These are phyloP conservation scores for Lottia gigantea DNA, from an alignment of 2,888 invertebrate genomes.

Conservation along the genomic window DNA sequence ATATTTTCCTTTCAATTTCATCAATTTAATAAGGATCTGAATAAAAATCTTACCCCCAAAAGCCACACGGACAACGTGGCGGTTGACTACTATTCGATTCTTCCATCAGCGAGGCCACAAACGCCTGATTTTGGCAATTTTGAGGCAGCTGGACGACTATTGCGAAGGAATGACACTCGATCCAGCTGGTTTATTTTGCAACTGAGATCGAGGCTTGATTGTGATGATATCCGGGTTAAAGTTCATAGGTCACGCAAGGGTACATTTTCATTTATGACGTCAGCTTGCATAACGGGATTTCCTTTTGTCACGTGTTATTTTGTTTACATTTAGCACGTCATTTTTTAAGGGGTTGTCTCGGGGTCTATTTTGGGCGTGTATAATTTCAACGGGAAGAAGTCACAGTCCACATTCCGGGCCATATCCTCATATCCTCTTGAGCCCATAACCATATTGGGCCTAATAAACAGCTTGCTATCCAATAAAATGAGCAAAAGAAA, in stretches of 20 bases:
- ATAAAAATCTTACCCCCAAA: slow-evolving; percentile 55
- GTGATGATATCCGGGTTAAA: slow-evolving; percentile 29
- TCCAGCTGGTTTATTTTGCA: slow-evolving; percentile 46
- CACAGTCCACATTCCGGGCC: too few species aligned
- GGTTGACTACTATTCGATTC: slow-evolving; percentile 58
- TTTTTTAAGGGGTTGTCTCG: too few species aligned
- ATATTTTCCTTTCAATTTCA: slow-evolving; percentile 16
- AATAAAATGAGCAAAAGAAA: too few species aligned
- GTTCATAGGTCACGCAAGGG: slow-evolving; percentile 22
- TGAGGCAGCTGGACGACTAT: slow-evolving; percentile 30
- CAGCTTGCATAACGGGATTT: too few species aligned
- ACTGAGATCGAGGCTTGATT: slow-evolving; percentile 43
- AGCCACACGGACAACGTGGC: slow-evolving; percentile 59
- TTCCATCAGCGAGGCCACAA: slow-evolving; percentile 44
- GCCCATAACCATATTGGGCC: too few species aligned
- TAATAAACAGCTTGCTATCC: too few species aligned
- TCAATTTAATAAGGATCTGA: slow-evolving; percentile 5
- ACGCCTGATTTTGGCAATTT: slow-evolving; percentile 27
- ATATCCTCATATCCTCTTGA: too few species aligned
- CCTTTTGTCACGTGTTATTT: too few species aligned
- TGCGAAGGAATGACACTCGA: slow-evolving; percentile 51
- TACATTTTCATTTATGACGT: neutral
- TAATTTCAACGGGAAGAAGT: too few species aligned
- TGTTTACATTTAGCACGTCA: too few species aligned
- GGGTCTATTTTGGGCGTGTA: too few species aligned